Evolutionary conservation across 2,888 invertebrate genomes (phyloP).

Genomic region (Lasioglossum morio): DNA sequence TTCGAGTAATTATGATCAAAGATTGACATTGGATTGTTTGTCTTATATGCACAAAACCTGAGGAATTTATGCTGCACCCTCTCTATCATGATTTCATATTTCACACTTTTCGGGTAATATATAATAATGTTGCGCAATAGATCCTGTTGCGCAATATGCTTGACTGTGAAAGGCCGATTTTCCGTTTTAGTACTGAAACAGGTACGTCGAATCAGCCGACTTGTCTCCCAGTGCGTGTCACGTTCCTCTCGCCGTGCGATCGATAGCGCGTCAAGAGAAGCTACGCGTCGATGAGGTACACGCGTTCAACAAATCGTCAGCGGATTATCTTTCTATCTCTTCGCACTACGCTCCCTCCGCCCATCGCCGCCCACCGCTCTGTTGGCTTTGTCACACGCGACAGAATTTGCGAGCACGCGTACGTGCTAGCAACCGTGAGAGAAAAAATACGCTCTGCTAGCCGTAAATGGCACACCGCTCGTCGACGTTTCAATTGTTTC

Average conservation of each 20-base stretch:
- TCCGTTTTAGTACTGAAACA: too few relatives aligned
- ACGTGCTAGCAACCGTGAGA: background rate
- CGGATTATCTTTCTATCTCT: background rate
- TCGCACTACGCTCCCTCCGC: background rate
- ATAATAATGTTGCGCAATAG: too few relatives aligned
- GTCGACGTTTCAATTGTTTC: slow-evolving; percentile 39
- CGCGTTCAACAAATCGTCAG: slow-evolving; percentile 10
- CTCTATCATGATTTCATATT: too few relatives aligned
- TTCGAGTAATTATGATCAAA: too few relatives aligned
- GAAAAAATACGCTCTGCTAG: slow-evolving; percentile 22
- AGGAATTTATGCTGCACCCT: too few relatives aligned
- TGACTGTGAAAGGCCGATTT: too few relatives aligned
- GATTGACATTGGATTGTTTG: too few relatives aligned
- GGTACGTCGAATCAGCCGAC: background rate
- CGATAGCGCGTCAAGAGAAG: background rate
- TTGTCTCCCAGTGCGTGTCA: background rate
- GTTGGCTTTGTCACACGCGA: slow-evolving; percentile 8
- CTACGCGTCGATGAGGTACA: slow-evolving; percentile 3
- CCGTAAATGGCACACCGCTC: slow-evolving; percentile 37
- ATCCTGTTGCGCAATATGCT: too few relatives aligned
- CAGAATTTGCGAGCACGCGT: slow-evolving; percentile 23
- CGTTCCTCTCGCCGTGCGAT: background rate
- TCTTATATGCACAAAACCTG: too few relatives aligned
- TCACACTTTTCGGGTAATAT: too few relatives aligned
- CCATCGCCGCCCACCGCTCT: background rate